These are phyloP conservation scores for Huso huso DNA, from an alignment of 2,797 vertebrate genomes.

Conservation along the genomic window DNA sequence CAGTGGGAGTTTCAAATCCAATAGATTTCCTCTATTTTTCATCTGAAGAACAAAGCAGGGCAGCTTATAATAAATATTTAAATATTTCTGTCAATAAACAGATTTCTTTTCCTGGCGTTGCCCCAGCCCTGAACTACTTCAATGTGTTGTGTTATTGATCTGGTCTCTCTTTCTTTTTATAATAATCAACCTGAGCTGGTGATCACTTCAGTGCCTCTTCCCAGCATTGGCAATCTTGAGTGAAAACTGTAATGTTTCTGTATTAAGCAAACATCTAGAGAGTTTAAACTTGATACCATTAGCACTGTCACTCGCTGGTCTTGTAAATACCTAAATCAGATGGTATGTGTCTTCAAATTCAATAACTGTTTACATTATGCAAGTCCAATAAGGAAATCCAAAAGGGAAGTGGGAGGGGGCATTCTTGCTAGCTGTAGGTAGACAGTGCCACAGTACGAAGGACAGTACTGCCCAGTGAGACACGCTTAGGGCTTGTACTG, in stretches of 20 bases:
- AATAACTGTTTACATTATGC: too few relatives aligned
- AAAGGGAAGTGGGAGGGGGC: too few relatives aligned
- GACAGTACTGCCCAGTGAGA: too few relatives aligned
- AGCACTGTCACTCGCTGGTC: too few relatives aligned
- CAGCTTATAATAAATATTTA: slow-evolving; percentile 5
- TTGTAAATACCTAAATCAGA: too few relatives aligned
- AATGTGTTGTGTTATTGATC: neutral
- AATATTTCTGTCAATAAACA: slow-evolving; percentile 6
- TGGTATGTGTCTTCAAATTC: too few relatives aligned
- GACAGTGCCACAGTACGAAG: too few relatives aligned
- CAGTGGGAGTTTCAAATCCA: neutral
- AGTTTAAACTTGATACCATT: too few relatives aligned
- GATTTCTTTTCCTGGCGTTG: neutral
- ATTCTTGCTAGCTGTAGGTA: too few relatives aligned
- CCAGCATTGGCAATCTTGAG: neutral
- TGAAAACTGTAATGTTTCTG: neutral
- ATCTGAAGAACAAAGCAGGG: neutral
- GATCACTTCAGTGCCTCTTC: neutral
- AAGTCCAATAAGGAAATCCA: too few relatives aligned
- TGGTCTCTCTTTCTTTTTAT: neutral
- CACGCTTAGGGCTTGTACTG: too few relatives aligned
- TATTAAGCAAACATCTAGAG: neutral
- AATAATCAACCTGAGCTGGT: neutral
- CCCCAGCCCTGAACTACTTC: neutral
- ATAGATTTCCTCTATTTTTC: neutral